Base-by-base conservation (phyloP, 2,888 invertebrate genomes). In the Keiferia lycopersicella region DNA sequence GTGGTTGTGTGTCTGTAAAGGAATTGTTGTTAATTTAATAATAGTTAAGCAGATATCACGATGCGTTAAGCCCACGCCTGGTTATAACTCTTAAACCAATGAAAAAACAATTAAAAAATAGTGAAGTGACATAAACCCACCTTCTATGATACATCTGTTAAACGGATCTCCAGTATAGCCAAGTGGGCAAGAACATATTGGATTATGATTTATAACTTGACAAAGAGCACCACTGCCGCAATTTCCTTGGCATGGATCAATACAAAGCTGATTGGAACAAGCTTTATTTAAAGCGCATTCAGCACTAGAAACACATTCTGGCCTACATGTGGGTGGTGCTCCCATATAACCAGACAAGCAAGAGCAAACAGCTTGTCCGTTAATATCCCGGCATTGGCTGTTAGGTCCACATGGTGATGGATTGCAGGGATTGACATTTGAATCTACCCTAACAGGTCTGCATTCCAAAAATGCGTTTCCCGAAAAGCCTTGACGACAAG, bases 111-210 rank as follows among this genome's bases (percentile, higher is more conserved):
- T 34, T 4, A 8, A 10, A 8, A 1, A 34, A 8, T 8, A 10
- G 8, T 34, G 34, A 7, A 34, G 34, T 10, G 18, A 48, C 6
- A 22, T 14, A 26, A 14, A 20, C 50, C 18, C 93, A 94, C 95
- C 93, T 87, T 92, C 92, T 65, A 92, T 80, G 41, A 93, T 87
- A 75, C 96, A 96, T 83, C 93, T 92, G 20, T 90, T 87, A 74
- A 96, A 95, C 6, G 96, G 95, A 91, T 96, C 95, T 57, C 96
- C 96, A 57, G 94, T 94, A 71, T 92, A 93, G 61, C 94, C 94
- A 61, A 85, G 71, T 66, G 92, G 93, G 74, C 96, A 96, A 62
- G 93, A 93, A 76, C 95, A 94, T 48, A 94, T 94, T 8, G 96
- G 95, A 69, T 95, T 94, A 75, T 96, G 96, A 78, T 95, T 95